phyloP scores from a whole-genome alignment of 2,888 invertebrate species.

The Seira musarum region DNA sequence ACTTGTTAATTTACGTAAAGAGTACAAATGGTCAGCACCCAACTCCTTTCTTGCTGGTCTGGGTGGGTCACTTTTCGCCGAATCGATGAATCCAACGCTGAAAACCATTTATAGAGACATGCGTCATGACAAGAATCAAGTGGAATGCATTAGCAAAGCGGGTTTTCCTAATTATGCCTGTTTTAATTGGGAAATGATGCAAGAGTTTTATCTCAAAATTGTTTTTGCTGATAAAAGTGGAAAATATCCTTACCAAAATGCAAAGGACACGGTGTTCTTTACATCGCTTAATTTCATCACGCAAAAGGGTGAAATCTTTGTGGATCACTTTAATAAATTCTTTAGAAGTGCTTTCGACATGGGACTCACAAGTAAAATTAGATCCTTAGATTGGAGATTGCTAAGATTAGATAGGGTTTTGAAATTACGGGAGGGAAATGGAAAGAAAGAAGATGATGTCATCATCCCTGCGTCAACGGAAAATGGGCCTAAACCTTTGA shows the following conservation, averaged over 20 bases:
- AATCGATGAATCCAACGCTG: constrained; percentile 23
- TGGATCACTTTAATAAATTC: neutral
- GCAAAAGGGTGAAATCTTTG: constrained; percentile 26
- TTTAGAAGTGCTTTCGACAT: neutral
- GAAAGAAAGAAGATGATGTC: neutral
- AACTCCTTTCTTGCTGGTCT: constrained; percentile 11
- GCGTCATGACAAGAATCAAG: constrained; percentile 15
- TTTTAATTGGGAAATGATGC: constrained; percentile 46
- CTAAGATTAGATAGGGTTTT: neutral
- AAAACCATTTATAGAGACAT: constrained; percentile 17
- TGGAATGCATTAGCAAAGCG: constrained; percentile 24
- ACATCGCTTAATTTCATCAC: neutral
- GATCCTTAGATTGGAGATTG: neutral
- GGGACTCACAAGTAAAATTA: neutral
- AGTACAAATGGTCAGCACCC: constrained; percentile 30
- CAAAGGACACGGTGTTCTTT: constrained; percentile 24
- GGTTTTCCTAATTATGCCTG: constrained; percentile 26
- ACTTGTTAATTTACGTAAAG: neutral
- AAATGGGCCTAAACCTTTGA: neutral
- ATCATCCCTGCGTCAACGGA: neutral
- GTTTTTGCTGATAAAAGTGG: constrained; percentile 27
- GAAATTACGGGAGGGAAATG: neutral
- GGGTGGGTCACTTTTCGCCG: constrained; percentile 21
- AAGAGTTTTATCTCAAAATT: constrained; percentile 19
- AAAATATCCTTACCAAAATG: constrained; percentile 20